These are phyloP conservation scores for Oplegnathus fasciatus DNA, from an alignment of 2,113 vertebrate species.

Conservation along the genomic window DNA sequence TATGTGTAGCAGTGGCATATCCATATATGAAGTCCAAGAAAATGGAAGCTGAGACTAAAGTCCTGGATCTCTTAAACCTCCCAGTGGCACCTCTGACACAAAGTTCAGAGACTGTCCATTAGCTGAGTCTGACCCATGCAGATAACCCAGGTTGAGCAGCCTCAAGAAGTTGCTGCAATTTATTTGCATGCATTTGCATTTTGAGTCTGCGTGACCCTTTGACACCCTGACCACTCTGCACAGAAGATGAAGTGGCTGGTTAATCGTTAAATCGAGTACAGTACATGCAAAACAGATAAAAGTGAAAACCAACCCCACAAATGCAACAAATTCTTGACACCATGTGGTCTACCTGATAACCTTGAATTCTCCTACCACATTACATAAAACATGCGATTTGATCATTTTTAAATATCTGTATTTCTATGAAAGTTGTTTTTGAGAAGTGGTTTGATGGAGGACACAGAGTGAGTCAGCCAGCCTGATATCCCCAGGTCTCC, in stretches of 20 bases:
- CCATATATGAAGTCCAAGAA: not conserved
- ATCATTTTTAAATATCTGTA: not conserved
- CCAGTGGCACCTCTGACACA: not conserved
- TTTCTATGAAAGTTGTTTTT: not conserved
- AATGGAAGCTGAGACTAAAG: not conserved
- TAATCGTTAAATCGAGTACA: conserved; percentile 1
- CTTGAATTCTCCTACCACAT: not conserved
- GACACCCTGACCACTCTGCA: conserved; percentile 8
- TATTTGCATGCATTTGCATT: conserved; percentile 48
- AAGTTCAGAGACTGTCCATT: not conserved
- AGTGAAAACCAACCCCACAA: not conserved
- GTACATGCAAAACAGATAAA: no score
- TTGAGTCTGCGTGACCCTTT: conserved; percentile 14
- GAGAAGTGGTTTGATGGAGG: not conserved
- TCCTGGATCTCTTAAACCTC: not conserved
- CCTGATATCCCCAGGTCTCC: not conserved
- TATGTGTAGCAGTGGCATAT: not conserved
- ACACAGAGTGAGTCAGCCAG: not conserved
- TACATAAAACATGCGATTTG: not conserved
- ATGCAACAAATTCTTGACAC: not conserved
- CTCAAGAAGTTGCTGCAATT: not conserved
- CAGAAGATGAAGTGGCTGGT: not conserved
- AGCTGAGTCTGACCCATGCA: conserved; percentile 6
- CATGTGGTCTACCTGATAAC: not conserved
- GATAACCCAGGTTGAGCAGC: conserved; percentile 23